A percentile compares a stretch with the other conserved stretches of the same genome.
Conservation (phyloP, 2,888 invertebrate genomes). For the Phyto melanocephala region DNA sequence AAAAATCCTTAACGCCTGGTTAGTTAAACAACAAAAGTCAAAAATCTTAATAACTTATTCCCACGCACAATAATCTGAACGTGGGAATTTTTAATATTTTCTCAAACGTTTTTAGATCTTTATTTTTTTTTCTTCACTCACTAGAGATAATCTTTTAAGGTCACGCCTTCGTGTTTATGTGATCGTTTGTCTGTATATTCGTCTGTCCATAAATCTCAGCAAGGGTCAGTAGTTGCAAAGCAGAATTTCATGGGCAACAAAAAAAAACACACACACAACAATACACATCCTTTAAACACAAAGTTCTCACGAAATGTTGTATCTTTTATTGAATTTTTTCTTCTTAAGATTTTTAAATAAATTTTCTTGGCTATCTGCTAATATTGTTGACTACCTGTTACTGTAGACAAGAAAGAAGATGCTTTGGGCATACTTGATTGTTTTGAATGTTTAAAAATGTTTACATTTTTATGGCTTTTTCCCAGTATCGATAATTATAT, state of each 20-base stretch:
- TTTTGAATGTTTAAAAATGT: neutral
- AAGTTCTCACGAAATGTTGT: constrained; percentile 54
- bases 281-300: constrained; percentile 28
- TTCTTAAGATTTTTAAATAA: neutral
- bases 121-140: neutral
- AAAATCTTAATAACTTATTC: constrained; percentile 51
- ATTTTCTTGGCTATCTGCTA: constrained; percentile 4
- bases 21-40: constrained; percentile 45
- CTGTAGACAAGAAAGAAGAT: constrained; percentile 54
- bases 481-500: constrained; percentile 1
- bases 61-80: constrained; percentile 62
- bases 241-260: neutral
- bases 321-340: neutral
- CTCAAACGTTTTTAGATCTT: constrained; percentile 1
- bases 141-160: constrained; percentile 57
- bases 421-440: constrained; percentile 32
- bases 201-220: constrained; percentile 27
- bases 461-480: neutral
- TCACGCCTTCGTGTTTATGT: constrained; percentile 54
- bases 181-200: neutral
- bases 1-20: constrained; percentile 53
- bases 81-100: constrained; percentile 46
- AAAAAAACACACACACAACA: neutral
- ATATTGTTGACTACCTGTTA: constrained; percentile 52
- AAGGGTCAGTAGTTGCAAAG: constrained; percentile 30